Conservation (phyloP, 2,797 vertebrate species). For the Neosilurus hyrtlii region DNA sequence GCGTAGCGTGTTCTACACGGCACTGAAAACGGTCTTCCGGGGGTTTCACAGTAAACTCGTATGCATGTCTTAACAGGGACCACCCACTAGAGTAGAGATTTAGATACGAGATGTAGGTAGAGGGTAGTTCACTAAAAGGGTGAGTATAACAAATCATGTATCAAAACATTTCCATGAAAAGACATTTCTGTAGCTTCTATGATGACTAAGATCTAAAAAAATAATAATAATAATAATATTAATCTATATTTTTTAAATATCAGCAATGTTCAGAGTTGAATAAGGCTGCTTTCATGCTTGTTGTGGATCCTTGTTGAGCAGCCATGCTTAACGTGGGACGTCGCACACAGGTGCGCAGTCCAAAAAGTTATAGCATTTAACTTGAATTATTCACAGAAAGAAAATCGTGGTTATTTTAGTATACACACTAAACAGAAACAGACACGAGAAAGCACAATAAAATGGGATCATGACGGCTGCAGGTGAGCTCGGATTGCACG, state of each 20-base stretch:
- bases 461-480: too few relatives aligned
- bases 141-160: background rate
- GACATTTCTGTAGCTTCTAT: background rate
- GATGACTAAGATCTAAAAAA: background rate
- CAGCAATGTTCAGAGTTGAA: background rate
- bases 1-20: background rate
- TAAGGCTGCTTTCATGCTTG: background rate
- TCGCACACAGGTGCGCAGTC: background rate
- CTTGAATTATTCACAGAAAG: too few relatives aligned
- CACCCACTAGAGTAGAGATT: conserved; percentile 19
- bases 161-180: conserved; percentile 1
- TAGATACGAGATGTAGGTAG: background rate
- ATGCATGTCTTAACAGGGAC: conserved; percentile 39
- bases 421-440: too few relatives aligned
- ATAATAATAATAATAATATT: too few relatives aligned
- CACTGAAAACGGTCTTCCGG: conserved; percentile 52
- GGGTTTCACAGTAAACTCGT: conserved; percentile 26
- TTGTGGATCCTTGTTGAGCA: background rate
- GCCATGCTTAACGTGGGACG: background rate
- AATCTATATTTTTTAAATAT: background rate
- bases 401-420: too few relatives aligned
- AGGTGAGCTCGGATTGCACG: too few relatives aligned
- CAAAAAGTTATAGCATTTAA: too few relatives aligned
- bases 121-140: background rate
- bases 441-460: too few relatives aligned